Conservation (phyloP, 2,888 invertebrate species). For the Ctenicera cuprea region DNA sequence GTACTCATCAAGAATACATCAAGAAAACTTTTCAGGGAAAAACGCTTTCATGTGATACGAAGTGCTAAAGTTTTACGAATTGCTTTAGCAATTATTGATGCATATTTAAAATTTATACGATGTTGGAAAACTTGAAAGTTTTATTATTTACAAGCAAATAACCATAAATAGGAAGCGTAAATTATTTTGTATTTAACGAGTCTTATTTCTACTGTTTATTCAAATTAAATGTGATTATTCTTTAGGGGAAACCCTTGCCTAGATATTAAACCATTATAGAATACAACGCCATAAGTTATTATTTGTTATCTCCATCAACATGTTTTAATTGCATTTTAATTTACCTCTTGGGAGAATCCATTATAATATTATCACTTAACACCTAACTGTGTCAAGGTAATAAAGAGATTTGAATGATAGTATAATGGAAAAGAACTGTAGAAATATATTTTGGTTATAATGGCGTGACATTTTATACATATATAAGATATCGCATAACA, state of each 20-base stretch:
- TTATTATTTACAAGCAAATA: too few relatives aligned
- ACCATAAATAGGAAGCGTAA: too few relatives aligned
- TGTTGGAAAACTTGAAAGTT: too few relatives aligned
- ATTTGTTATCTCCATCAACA: neutral
- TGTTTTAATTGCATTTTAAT: neutral
- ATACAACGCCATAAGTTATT: neutral
- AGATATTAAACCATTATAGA: too few relatives aligned
- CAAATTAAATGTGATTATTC: neutral
- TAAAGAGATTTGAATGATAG: constrained; percentile 6
- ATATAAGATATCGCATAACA: constrained; percentile 1
- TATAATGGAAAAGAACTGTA: neutral
- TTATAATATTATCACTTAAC: neutral
- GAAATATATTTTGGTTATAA: neutral
- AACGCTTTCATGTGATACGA: neutral
- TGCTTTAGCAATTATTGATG: too few relatives aligned
- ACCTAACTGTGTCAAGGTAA: constrained; percentile 1
- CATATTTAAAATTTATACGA: too few relatives aligned
- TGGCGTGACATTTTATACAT: constrained; percentile 18
- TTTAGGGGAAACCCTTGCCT: neutral
- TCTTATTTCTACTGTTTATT: too few relatives aligned
- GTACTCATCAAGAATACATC: constrained; percentile 25
- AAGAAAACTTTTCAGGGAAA: neutral
- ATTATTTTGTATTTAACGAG: neutral
- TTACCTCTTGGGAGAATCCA: neutral
- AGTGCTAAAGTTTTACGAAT: too few relatives aligned